Conservation (phyloP, 2,113 vertebrate species). For the Tyto alba region DNA sequence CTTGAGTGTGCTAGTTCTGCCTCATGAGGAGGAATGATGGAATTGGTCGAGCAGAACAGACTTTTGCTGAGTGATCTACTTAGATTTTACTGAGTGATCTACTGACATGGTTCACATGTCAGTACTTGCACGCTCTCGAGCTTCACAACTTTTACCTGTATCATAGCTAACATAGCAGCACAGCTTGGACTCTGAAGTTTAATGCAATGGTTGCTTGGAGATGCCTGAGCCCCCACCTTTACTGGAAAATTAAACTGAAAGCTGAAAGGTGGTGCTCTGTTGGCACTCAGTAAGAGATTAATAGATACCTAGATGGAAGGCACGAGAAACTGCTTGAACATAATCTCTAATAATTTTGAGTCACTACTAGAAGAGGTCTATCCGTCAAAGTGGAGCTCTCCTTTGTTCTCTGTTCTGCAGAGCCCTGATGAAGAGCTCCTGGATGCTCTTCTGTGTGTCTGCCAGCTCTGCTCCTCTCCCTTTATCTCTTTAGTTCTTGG, state of each 20-base stretch:
- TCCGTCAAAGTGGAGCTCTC: not conserved
- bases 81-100: no score
- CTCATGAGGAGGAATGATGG: not conserved
- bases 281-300: not conserved
- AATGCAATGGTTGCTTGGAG: not conserved
- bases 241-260: not conserved
- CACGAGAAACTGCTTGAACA: not conserved
- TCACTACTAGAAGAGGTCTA: not conserved
- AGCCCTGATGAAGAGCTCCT: not conserved
- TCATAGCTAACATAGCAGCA: not conserved
- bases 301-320: not conserved
- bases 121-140: not conserved
- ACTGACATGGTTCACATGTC: rapidly evolving
- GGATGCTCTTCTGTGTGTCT: not conserved
- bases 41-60: not conserved
- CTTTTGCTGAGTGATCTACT: not conserved
- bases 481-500: not conserved
- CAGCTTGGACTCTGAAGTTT: not conserved
- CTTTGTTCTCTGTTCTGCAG: not conserved
- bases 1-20: not conserved
- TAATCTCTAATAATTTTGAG: not conserved
- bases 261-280: not conserved
- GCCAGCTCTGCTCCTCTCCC: not conserved
- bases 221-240: not conserved
- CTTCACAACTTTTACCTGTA: not conserved